A percentile compares a stretch with the other conserved stretches of the same genome.
phyloP scores from a whole-genome alignment of 2,888 invertebrate genomes.

The Tricholauxania praeusta region DNA sequence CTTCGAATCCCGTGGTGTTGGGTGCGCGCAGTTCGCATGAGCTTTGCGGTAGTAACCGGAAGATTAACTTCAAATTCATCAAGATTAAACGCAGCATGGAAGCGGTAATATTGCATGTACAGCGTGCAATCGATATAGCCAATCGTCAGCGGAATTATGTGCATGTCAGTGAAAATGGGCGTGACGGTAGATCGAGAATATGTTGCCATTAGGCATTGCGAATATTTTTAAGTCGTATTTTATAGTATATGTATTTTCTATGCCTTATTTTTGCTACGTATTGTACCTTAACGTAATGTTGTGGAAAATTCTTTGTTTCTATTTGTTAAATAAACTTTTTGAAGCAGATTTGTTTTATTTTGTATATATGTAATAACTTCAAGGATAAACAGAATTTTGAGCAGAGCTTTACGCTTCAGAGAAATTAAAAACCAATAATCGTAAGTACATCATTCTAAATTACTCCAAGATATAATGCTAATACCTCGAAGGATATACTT shows the following conservation, averaged over 20 bases:
- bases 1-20: conserved; percentile 26
- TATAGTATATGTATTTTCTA: too few species aligned
- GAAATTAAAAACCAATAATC: too few species aligned
- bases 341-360: too few species aligned
- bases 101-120: conserved; percentile 48
- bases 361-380: too few species aligned
- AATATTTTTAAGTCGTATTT: neutral
- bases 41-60: conserved; percentile 47
- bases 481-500: too few species aligned
- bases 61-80: conserved; percentile 52
- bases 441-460: too few species aligned
- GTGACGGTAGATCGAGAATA: conserved; percentile 43
- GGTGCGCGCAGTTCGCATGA: conserved; percentile 49
- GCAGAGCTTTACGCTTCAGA: too few species aligned
- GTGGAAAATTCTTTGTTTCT: too few species aligned
- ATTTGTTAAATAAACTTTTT: too few species aligned
- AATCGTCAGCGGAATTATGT: conserved; percentile 52
- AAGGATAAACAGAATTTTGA: too few species aligned
- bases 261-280: neutral
- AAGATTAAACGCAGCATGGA: conserved; percentile 55
- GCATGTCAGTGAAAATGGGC: conserved; percentile 45
- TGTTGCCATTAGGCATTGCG: conserved; percentile 49
- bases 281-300: too few species aligned
- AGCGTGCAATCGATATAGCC: conserved; percentile 48
- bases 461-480: too few species aligned